Percentiles rank a stretch among this genome's conserved stretches.
These are phyloP conservation scores for Podarcis cretensis DNA, from an alignment of 2,113 vertebrate genomes.

Conservation along the genomic window DNA sequence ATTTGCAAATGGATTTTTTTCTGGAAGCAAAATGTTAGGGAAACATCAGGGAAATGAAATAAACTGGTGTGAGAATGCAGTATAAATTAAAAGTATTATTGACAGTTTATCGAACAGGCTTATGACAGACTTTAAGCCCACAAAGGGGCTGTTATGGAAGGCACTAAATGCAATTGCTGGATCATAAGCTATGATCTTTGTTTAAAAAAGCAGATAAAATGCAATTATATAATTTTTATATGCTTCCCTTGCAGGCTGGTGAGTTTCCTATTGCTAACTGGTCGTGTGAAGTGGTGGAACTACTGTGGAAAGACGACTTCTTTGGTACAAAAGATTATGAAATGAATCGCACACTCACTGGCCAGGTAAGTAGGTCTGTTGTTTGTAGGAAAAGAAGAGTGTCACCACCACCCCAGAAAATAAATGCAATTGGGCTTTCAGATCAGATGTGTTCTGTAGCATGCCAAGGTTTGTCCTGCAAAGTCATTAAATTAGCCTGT, in stretches of 20 bases:
- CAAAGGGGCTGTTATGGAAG: neutral
- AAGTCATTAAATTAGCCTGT: neutral
- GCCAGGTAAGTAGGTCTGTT: neutral
- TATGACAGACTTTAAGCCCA: neutral
- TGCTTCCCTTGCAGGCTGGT: neutral
- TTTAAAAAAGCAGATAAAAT: neutral
- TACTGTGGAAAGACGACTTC: neutral
- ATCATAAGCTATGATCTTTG: neutral
- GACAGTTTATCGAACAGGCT: neutral
- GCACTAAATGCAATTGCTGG: neutral
- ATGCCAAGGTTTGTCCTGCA: slow-evolving; percentile 7
- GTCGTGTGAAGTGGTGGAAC: neutral
- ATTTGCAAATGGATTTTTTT: too few relatives aligned
- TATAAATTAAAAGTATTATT: neutral
- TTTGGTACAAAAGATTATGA: neutral
- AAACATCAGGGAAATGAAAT: too few relatives aligned
- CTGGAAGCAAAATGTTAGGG: too few relatives aligned
- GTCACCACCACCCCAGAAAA: neutral
- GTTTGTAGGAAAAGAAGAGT: neutral
- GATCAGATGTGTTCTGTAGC: neutral
- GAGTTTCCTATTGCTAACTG: neutral
- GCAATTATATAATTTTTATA: neutral
- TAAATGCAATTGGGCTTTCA: neutral
- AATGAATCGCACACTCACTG: slow-evolving; percentile 1
- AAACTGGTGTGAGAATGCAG: too few relatives aligned